phyloP scores from a whole-genome alignment of 2,888 invertebrate genomes.

The Ypsolopha sequella region DNA sequence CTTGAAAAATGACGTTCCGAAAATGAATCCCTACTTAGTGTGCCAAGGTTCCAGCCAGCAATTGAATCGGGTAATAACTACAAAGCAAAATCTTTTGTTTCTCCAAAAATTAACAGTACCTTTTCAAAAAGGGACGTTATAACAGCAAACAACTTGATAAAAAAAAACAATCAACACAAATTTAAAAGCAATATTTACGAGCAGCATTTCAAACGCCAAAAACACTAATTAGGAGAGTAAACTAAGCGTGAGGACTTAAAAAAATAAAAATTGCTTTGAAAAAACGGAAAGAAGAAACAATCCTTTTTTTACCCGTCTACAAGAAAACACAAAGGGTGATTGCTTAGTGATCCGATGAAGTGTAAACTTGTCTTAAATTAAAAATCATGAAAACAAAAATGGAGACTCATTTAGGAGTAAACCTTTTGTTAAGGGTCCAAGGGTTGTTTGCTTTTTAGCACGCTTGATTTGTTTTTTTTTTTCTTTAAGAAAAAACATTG shows the following conservation, averaged over 20 bases:
- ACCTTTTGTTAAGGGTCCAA: constrained; percentile 25
- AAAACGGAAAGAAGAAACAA: constrained; percentile 38
- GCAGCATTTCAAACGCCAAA: constrained; percentile 18
- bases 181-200: not conserved
- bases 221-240: constrained; percentile 54
- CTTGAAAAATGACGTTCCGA: too few species aligned
- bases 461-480: constrained; percentile 38
- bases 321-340: constrained; percentile 55
- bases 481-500: constrained; percentile 10
- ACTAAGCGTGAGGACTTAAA: constrained; percentile 54
- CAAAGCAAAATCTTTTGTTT: too few species aligned
- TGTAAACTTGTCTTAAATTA: constrained; percentile 60
- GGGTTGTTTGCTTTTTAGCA: constrained; percentile 43
- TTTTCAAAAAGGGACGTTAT: too few species aligned
- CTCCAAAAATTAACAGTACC: too few species aligned
- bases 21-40: too few species aligned
- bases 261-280: constrained; percentile 29
- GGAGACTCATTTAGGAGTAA: constrained; percentile 23
- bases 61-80: too few species aligned
- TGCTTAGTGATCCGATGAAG: constrained; percentile 54
- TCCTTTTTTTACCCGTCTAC: constrained; percentile 30
- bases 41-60: too few species aligned
- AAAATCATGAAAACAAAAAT: constrained; percentile 51
- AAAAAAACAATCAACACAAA: too few species aligned
- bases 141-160: too few species aligned